phyloP scores from a whole-genome alignment of 1,140 invertebrate species.

The Drosophila neocordata region DNA sequence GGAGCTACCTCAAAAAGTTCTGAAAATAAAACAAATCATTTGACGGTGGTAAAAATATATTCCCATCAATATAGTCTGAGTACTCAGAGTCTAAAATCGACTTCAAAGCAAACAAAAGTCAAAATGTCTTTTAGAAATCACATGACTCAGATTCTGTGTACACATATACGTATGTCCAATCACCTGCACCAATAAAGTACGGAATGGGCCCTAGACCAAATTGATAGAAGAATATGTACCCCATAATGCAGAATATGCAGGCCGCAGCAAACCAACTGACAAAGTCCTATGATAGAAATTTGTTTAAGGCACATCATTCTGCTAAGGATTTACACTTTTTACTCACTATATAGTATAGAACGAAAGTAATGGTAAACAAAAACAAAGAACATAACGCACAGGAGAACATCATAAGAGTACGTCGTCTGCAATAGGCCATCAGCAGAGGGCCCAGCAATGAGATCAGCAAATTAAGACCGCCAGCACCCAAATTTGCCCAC shows the following conservation, averaged over 20 bases:
- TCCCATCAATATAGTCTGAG: no score
- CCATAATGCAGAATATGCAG: constrained; percentile 88
- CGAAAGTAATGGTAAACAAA: constrained; percentile 84
- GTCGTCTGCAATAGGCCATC: constrained; percentile 85
- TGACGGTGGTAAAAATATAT: no score
- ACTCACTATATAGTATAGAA: constrained; percentile 85
- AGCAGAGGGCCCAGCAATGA: constrained; percentile 86
- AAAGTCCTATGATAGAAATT: constrained; percentile 84
- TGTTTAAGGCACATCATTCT: background rate
- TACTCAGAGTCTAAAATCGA: no score
- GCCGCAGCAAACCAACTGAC: constrained; percentile 88
- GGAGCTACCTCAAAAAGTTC: constrained; percentile 95
- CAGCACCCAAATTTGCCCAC: constrained; percentile 88
- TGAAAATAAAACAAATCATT: constrained; percentile 66
- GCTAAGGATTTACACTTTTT: background rate
- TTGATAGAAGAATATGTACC: constrained; percentile 92
- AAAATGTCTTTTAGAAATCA: no score
- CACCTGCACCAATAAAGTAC: constrained; percentile 92
- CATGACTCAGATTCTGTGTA: no score
- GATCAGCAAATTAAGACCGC: constrained; percentile 87
- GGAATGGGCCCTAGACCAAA: constrained; percentile 94
- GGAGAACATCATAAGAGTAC: constrained; percentile 85
- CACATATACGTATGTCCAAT: background rate
- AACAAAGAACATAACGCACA: constrained; percentile 83
- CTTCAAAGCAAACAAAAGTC: no score